These are phyloP conservation scores for Ornithoptera priamus DNA, from an alignment of 2,888 invertebrate species.

Conservation along the genomic window DNA sequence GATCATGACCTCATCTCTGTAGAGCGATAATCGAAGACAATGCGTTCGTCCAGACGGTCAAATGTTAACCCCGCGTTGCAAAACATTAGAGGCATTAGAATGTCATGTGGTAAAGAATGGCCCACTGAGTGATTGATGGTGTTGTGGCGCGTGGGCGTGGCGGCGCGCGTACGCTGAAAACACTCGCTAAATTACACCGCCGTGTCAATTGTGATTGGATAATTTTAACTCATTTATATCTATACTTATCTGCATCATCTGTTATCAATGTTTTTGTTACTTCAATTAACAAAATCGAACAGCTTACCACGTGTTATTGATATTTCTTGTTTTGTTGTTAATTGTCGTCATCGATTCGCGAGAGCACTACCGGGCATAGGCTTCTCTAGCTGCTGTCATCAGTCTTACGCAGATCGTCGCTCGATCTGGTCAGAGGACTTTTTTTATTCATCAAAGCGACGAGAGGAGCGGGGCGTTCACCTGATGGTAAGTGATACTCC, in stretches of 20 bases:
- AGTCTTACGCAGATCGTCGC: too few species aligned
- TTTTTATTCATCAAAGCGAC: too few species aligned
- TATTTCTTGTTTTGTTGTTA: conserved; percentile 30
- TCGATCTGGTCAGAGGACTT: too few species aligned
- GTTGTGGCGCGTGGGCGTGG: conserved; percentile 44
- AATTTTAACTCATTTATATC: conserved; percentile 36
- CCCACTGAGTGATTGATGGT: conserved; percentile 67
- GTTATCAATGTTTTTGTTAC: conserved; percentile 34
- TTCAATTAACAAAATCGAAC: neutral
- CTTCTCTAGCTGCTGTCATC: too few species aligned
- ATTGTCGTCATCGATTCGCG: neutral
- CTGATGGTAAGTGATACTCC: too few species aligned
- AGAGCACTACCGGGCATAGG: too few species aligned
- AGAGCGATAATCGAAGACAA: conserved; percentile 42
- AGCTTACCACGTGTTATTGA: neutral
- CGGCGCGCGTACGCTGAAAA: conserved; percentile 62
- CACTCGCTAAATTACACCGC: conserved; percentile 63
- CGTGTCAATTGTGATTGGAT: conserved; percentile 46
- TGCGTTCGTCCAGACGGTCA: conserved; percentile 49
- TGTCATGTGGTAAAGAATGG: conserved; percentile 67
- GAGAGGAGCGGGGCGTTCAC: too few species aligned
- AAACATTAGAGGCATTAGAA: conserved; percentile 67
- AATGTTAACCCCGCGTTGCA: conserved; percentile 57
- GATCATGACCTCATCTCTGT: conserved; percentile 39
- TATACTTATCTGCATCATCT: conserved; percentile 31